Evolutionary conservation across 2,888 invertebrate genomes (phyloP), one percentile per base, ranked within the genome.

Genomic region (Dermolepida albohirtum): DNA sequence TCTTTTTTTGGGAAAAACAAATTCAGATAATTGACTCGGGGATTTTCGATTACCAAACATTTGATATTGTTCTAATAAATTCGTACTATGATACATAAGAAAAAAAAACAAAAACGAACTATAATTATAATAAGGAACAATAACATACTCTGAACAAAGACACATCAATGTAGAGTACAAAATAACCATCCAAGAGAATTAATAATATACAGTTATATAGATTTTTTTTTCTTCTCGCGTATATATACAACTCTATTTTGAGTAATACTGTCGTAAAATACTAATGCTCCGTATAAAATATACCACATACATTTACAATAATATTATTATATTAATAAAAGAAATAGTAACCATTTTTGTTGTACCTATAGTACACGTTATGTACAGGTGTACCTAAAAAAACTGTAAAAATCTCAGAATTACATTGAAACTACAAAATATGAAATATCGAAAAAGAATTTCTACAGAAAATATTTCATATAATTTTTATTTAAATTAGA

Each of bases 231-330:
- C 5, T 52, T n/a, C 47, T 22, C 41, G 51, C 55, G 50, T 69
- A 27, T 59, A 62, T 69, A 39, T 63, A 66, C 54, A 64, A 68
- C 8, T 14, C 67, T 69, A 67, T 64, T 34, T 64, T 63, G 69
- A 70, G 66, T 74, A 74, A 74, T 74, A 74, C 74, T 73, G 74
- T 69, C 71, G 67, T 70, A 72, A 71, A 68, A 71, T 66, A 68
- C 70, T 71, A 69, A 67, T 69, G 71, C 73, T 72, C 68, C 71
- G 73, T 75, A 74, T 70, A 75, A 75, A 74, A 74, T 73, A 75
- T 71, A 75, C 71, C 72, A 73, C 72, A 70, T 73, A 74, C 70
- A 73, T 65, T 51, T 68, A 66, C 51, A 52, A 49, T 66, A 69
- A 66, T 71, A 71, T 17, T 34, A 34, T 49, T 55, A 17, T 57